A percentile compares a stretch with the other conserved stretches of the same genome.
Conservation (phyloP, 2,113 vertebrate genomes). For the Sigmodon hispidus region DNA sequence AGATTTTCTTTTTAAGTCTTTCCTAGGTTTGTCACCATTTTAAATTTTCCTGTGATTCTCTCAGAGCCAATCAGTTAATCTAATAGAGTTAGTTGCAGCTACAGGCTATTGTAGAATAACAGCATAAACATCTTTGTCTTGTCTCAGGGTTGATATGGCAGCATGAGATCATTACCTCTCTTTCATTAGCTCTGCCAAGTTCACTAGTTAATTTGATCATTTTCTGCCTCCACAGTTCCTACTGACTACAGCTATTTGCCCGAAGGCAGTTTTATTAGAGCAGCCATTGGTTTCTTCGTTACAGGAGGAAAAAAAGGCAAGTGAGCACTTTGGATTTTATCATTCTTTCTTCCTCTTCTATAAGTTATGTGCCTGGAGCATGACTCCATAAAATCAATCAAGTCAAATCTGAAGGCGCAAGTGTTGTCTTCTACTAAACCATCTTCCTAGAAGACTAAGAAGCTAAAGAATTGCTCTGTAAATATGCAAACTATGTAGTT, state of each 20-base stretch:
- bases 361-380: not conserved
- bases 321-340: constrained; percentile 48
- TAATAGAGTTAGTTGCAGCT: constrained; percentile 67
- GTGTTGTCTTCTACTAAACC: not conserved
- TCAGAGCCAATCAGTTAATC: constrained; percentile 46
- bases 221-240: constrained; percentile 90
- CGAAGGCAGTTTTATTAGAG: constrained; percentile 93
- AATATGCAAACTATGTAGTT: not conserved
- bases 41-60: constrained; percentile 57
- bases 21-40: constrained; percentile 49
- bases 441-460: not conserved
- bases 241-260: constrained; percentile 95
- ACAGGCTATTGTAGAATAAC: constrained; percentile 66
- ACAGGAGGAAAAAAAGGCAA: constrained; percentile 95
- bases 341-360: not conserved
- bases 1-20: constrained; percentile 30
- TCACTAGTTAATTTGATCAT: constrained; percentile 70
- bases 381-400: constrained; percentile 38
- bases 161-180: constrained; percentile 60
- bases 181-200: constrained; percentile 69
- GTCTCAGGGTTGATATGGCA: constrained; percentile 61
- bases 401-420: not conserved
- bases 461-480: not conserved
- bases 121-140: constrained; percentile 50
- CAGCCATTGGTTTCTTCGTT: constrained; percentile 88